phyloP scores from a whole-genome alignment of 2,797 vertebrate genomes.

The Scolopax rusticola region DNA sequence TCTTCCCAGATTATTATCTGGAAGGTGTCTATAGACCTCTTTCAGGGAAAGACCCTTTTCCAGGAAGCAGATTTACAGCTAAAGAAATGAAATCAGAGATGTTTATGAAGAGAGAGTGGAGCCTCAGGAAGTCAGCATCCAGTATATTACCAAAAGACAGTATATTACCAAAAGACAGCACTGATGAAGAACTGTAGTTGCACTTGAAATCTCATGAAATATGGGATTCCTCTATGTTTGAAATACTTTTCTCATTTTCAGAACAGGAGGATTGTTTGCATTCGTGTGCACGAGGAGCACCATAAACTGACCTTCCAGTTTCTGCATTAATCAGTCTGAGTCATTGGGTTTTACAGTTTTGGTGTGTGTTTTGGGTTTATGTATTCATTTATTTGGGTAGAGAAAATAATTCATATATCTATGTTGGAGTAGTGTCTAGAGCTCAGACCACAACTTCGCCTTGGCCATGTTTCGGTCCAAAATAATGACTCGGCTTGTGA shows the following conservation, averaged over 20 bases:
- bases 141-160: background rate
- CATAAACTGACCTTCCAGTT: background rate
- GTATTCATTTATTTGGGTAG: background rate
- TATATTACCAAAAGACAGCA: background rate
- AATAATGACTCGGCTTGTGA: conserved; percentile 4
- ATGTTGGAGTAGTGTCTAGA: background rate
- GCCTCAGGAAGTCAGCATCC: background rate
- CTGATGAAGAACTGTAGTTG: background rate
- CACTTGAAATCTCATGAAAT: background rate
- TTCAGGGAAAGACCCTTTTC: background rate
- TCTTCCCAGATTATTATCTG: background rate
- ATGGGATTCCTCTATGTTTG: background rate
- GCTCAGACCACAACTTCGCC: background rate
- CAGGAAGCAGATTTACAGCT: background rate
- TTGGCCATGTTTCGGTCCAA: background rate
- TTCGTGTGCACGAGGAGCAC: background rate
- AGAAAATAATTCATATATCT: background rate
- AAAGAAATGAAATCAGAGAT: background rate
- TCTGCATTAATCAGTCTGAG: background rate
- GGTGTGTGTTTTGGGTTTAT: background rate
- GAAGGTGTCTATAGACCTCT: background rate
- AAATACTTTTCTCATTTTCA: background rate
- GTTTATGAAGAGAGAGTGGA: background rate
- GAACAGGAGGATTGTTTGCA: background rate
- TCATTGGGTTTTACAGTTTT: background rate